Percentiles rank a stretch among this genome's conserved stretches.
Evolutionary conservation across 2,797 vertebrate genomes (phyloP).

Genomic region (Picus viridis): DNA sequence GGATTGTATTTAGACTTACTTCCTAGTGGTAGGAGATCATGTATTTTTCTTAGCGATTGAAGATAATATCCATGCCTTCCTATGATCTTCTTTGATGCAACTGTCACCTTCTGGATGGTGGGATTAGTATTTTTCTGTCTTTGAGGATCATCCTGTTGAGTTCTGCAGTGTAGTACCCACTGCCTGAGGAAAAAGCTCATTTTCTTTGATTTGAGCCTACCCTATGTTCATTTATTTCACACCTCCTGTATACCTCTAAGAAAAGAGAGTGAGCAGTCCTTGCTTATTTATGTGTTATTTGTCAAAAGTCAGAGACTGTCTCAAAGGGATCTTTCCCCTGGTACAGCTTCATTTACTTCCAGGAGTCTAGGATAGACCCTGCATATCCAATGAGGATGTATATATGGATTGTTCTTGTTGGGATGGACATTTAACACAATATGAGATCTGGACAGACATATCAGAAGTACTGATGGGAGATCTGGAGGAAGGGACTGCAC

Average conservation of each 20-base stretch:
- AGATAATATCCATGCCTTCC: not conserved
- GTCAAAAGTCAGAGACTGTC: not conserved
- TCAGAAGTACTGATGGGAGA: not conserved
- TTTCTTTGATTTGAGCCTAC: not conserved
- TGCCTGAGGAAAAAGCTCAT: not conserved
- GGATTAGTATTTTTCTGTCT: not conserved
- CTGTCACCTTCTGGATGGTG: not conserved
- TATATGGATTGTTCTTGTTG: not conserved
- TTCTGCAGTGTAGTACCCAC: not conserved
- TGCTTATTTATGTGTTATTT: not conserved
- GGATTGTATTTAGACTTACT: not conserved
- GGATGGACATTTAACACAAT: not conserved
- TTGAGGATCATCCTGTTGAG: not conserved
- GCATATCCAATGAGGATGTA: accelerated
- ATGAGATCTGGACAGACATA: not conserved
- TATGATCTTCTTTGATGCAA: not conserved
- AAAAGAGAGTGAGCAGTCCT: not conserved
- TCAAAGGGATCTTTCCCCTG: not conserved
- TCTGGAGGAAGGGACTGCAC: not conserved
- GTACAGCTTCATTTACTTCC: not conserved
- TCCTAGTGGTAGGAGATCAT: not conserved
- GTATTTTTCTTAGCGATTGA: not conserved
- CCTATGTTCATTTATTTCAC: not conserved
- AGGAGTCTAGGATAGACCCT: not conserved
- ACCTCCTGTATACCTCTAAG: not conserved